A percentile compares a stretch with the other conserved stretches of the same genome.
These are phyloP conservation scores for Mya arenaria DNA, from an alignment of 1,140 invertebrate species.

Conservation along the genomic window DNA sequence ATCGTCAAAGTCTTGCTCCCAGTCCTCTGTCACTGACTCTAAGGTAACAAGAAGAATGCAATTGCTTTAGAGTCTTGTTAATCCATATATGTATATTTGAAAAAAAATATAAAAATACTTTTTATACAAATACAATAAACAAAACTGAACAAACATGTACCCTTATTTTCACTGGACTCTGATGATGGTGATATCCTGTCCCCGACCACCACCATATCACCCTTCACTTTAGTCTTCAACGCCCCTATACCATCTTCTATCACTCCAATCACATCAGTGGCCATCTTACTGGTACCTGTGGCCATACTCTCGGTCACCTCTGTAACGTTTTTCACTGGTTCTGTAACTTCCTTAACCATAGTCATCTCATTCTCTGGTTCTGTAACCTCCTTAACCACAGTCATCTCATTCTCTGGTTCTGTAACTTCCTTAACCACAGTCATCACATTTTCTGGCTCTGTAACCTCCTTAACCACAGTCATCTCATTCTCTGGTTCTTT, in stretches of 20 bases:
- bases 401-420: neutral
- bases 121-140: no score
- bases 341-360: neutral
- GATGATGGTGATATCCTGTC: slow-evolving; percentile 72
- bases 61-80: no score
- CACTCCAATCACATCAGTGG: neutral
- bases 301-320: neutral
- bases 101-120: no score
- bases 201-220: slow-evolving; percentile 78
- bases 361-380: neutral
- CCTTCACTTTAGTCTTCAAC: slow-evolving; percentile 73
- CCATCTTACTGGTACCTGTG: slow-evolving; percentile 3
- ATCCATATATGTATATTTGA: no score
- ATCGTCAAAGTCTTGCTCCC: slow-evolving; percentile 79
- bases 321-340: neutral
- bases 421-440: neutral
- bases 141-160: slow-evolving; percentile 38
- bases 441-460: neutral
- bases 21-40: slow-evolving; percentile 72
- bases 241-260: neutral
- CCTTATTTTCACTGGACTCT: slow-evolving; percentile 73
- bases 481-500: neutral
- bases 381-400: neutral
- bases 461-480: neutral
- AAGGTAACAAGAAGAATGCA: slow-evolving; percentile 32